Percentiles rank a stretch among this genome's conserved stretches.
Conservation (phyloP, 2,113 vertebrate species). For the Hippocampus barbouri region DNA sequence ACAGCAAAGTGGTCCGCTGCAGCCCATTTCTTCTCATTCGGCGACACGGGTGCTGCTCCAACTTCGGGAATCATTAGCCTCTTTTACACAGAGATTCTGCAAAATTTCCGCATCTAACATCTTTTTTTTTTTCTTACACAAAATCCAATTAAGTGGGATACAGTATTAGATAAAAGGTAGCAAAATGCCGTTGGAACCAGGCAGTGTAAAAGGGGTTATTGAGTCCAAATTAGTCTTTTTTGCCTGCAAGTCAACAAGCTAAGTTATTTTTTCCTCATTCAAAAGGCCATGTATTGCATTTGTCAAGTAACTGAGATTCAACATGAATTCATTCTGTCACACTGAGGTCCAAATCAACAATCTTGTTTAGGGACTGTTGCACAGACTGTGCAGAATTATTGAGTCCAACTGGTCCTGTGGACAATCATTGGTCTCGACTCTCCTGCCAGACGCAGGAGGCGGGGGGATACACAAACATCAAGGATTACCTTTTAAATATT, state of each 20-base stretch:
- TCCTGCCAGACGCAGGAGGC: constrained; percentile 45
- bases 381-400: constrained; percentile 14
- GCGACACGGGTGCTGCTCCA: constrained; percentile 9
- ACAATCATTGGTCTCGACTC: constrained; percentile 38
- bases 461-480: constrained; percentile 25
- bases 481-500: constrained; percentile 12
- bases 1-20: constrained; percentile 22
- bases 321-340: constrained; percentile 4
- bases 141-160: not conserved
- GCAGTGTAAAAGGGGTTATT: not conserved
- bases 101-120: not conserved
- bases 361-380: constrained; percentile 22
- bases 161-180: not conserved
- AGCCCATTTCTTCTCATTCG: constrained; percentile 14
- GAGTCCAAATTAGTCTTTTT: constrained; percentile 31
- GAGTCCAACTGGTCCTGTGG: constrained; percentile 17
- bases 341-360: constrained; percentile 33
- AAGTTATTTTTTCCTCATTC: constrained; percentile 2
- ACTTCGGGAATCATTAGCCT: constrained; percentile 31
- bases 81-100: not conserved
- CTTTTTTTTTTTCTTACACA: not conserved
- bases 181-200: not conserved
- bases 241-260: constrained; percentile 12
- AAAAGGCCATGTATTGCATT: constrained; percentile 23
- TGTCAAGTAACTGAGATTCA: constrained; percentile 12